These are phyloP conservation scores for Balearica regulorum DNA, from an alignment of 2,797 vertebrate species.

Conservation along the genomic window DNA sequence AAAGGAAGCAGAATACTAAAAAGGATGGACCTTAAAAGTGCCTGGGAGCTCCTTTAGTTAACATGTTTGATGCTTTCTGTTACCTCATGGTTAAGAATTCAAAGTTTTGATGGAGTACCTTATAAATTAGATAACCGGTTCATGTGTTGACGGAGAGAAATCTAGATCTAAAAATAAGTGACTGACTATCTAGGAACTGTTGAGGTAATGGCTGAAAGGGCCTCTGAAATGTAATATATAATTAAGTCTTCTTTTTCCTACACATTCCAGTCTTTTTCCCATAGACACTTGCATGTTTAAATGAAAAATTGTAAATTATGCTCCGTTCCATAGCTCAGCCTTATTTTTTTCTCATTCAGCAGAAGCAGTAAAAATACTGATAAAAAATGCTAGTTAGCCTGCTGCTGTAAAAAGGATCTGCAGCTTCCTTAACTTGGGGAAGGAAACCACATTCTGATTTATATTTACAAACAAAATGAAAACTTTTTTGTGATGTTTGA, in stretches of 20 bases:
- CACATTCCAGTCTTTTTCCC: not conserved
- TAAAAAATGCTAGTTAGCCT: not conserved
- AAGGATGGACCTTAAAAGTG: not conserved
- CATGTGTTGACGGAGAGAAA: not conserved
- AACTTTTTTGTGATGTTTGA: not conserved
- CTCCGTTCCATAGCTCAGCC: not conserved
- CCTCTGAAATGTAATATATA: slow-evolving; percentile 13
- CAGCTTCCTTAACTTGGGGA: not conserved
- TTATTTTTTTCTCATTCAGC: not conserved
- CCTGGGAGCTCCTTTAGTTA: not conserved
- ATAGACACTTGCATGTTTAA: not conserved
- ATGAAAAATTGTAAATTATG: slow-evolving; percentile 18
- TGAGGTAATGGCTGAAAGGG: not conserved
- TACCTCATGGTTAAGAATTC: not conserved
- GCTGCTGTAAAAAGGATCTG: not conserved
- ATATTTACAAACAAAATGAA: not conserved
- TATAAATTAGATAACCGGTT: slow-evolving; percentile 43
- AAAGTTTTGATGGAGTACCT: slow-evolving; percentile 31
- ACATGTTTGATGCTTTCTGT: not conserved
- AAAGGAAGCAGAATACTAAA: not conserved
- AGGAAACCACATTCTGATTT: not conserved
- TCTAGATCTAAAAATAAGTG: slow-evolving; percentile 47
- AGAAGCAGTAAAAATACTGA: not conserved
- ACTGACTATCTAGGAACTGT: not conserved
- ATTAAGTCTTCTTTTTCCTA: slow-evolving; percentile 24